Evolutionary conservation across 2,113 vertebrate species (phyloP).

Genomic region (Ciconia maguari): DNA sequence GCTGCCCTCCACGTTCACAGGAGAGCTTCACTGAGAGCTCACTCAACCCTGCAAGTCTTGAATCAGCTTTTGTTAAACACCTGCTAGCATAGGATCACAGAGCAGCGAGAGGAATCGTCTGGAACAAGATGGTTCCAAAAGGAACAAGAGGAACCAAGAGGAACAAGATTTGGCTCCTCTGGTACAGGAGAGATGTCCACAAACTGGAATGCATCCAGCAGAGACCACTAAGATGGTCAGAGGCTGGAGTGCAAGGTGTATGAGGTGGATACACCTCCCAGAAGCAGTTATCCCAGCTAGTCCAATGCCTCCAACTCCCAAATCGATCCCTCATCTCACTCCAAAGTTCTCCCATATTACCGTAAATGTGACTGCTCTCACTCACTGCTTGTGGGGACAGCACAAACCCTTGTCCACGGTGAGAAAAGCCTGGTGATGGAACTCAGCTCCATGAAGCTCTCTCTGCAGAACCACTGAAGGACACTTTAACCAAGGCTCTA

Average conservation of each 20-base stretch:
- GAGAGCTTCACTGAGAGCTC: background rate
- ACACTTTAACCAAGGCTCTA: background rate
- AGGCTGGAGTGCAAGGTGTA: background rate
- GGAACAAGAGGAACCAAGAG: background rate
- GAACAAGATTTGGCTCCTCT: background rate
- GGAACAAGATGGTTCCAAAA: background rate
- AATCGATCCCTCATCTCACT: background rate
- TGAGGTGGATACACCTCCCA: background rate
- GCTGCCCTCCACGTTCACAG: background rate
- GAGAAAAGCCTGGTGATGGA: background rate
- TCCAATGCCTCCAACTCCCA: background rate
- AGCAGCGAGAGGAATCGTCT: background rate
- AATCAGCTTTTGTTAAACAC: background rate
- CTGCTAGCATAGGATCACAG: background rate
- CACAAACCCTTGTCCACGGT: background rate
- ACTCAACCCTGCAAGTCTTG: background rate
- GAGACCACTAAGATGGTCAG: background rate
- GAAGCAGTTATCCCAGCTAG: background rate
- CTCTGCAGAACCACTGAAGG: background rate
- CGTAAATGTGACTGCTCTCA: background rate
- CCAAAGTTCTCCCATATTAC: background rate
- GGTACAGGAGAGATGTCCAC: background rate
- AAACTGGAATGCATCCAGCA: background rate
- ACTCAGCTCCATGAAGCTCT: background rate
- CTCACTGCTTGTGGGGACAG: background rate